Base-by-base conservation (phyloP, 1,140 invertebrate genomes). In the Odontomachus brunneus region DNA sequence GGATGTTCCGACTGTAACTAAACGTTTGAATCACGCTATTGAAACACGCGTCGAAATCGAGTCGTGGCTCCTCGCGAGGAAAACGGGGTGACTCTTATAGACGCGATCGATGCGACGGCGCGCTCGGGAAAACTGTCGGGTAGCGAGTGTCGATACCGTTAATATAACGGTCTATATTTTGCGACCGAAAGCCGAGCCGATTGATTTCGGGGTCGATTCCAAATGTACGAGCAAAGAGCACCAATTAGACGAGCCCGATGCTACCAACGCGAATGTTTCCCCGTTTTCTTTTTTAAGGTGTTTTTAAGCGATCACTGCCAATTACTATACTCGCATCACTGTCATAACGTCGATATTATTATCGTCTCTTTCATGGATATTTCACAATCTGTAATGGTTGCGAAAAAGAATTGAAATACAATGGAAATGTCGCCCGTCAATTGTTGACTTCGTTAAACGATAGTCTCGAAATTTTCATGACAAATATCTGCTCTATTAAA, bases 21-120 rank as follows among this genome's bases (percentile, higher is more conserved):
- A 66, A 86, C 53, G 22, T 73, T 80, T 74, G n/a, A n/a, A n/a
- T 67, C 76, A 73, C 71, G 55, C 44, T 69, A 62, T 87, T 87
- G 9, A 44, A 11, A 44, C 9, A 11, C 84, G 22, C 72, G 24
- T 73, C 65, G 48, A 69, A 72, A 73, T 81, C 63, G 66, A 55
- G 48, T 44, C 12, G 22, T 14, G 48, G 38, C 9, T 44, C n/a
- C 49, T 78, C 14, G 26, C 12, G 24, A 62, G n/a, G 19, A 44
- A 11, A 2, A 2, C 29, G 2, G 2, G 29, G 29, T 33, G 38
- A 44, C 38, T 44, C 9, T 44, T 44, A 44, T 44, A 11, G 9
- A 38, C 48, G 44, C 65, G 51, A 76, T 60, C 9, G 26, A 75
- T 75, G 63, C 48, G 62, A 26, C 14, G 5, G 11, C 22, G n/a